phyloP scores from a whole-genome alignment of 2,113 vertebrate species.

The Turnix velox region DNA sequence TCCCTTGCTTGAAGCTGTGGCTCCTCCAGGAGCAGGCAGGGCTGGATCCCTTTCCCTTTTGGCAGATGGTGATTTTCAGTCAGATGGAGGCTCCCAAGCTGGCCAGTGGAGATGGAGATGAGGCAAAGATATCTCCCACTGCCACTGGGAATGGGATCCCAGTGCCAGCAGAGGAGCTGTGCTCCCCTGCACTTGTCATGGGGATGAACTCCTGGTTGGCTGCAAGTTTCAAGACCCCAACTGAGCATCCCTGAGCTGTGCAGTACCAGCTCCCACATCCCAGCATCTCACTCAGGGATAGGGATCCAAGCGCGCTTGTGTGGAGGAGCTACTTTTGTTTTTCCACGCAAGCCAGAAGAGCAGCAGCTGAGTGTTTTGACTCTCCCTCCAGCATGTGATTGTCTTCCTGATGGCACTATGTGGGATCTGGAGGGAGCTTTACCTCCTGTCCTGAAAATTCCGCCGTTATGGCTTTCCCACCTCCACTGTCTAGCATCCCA shows the following conservation, averaged over 20 bases:
- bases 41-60: background rate
- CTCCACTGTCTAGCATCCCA: background rate
- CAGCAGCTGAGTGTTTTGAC: background rate
- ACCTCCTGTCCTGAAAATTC: background rate
- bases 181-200: accelerated
- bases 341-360: background rate
- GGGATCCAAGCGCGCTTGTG: accelerated
- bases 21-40: accelerated
- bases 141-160: no score
- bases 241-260: background rate
- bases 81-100: background rate
- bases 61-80: background rate
- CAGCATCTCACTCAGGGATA: background rate
- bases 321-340: background rate
- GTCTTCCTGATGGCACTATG: background rate
- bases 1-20: background rate
- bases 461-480: background rate
- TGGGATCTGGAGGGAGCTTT: background rate
- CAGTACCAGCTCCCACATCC: background rate
- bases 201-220: background rate
- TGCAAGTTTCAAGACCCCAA: background rate
- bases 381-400: background rate
- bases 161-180: background rate
- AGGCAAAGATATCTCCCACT: background rate
- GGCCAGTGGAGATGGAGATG: background rate